Evolutionary conservation across 2,888 invertebrate genomes (phyloP).

Genomic region (Noctuana brunneofusca): DNA sequence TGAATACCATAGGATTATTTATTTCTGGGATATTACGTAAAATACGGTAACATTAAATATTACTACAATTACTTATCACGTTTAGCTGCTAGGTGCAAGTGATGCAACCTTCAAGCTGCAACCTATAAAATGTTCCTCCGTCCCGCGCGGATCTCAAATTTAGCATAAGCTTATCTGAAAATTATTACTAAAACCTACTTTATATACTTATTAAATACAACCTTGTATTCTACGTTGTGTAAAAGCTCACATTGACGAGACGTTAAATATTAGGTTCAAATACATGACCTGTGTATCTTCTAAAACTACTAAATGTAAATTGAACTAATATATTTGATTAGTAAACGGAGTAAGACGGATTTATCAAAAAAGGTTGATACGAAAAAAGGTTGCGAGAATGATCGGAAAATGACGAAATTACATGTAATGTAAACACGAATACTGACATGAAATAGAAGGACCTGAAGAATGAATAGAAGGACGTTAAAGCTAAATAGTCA

Average conservation of each 20-base stretch:
- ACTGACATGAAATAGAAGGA: slow-evolving; percentile 10
- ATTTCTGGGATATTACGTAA: neutral
- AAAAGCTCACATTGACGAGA: neutral
- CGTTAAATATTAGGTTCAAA: neutral
- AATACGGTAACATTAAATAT: neutral
- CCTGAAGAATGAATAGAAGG: no score
- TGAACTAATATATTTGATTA: neutral
- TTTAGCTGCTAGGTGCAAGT: neutral
- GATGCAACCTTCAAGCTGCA: neutral
- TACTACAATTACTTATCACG: neutral
- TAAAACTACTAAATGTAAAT: neutral
- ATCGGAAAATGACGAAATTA: neutral
- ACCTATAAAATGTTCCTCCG: no score
- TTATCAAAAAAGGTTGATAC: no score
- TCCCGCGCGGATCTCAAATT: no score
- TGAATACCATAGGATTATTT: neutral
- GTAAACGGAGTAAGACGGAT: neutral
- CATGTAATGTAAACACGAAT: slow-evolving; percentile 2
- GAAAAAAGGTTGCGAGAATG: neutral
- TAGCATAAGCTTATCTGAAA: no score
- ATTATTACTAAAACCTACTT: no score
- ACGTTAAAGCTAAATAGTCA: slow-evolving; percentile 31
- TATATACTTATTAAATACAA: neutral
- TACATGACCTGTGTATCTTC: neutral
- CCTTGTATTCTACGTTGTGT: neutral